Conservation (phyloP, 2,797 vertebrate genomes). For the Micropoecilia bifurca region DNA sequence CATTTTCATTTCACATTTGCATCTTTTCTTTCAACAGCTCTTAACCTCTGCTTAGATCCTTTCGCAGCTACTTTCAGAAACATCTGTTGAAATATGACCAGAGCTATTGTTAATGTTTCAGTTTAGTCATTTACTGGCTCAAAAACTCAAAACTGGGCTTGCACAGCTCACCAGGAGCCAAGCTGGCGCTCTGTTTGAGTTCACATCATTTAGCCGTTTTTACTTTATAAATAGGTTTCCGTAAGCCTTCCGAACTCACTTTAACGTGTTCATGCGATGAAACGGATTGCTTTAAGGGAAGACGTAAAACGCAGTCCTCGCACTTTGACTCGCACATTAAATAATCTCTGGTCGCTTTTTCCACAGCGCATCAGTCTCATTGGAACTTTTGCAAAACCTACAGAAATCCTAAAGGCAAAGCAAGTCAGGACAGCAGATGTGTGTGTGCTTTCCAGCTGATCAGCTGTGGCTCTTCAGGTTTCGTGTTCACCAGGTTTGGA, state of each 20-base stretch:
- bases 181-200: not conserved
- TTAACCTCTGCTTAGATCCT: not conserved
- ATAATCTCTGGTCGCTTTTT: not conserved
- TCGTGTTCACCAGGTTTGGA: not conserved
- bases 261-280: not conserved
- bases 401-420: not conserved
- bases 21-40: not conserved
- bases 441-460: not conserved
- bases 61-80: not conserved
- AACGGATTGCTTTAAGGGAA: not conserved
- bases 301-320: not conserved
- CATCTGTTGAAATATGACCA: not conserved
- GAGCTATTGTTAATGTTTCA: not conserved
- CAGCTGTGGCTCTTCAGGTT: not conserved
- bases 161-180: not conserved
- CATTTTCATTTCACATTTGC: not conserved
- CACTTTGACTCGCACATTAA: not conserved
- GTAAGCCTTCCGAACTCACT: not conserved
- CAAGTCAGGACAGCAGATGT: not conserved
- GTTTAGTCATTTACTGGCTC: not conserved
- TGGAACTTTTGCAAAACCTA: not conserved
- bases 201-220: not conserved
- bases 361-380: not conserved
- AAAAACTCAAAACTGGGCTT: not conserved
- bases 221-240: not conserved